Evolutionary conservation across 2,888 invertebrate genomes (phyloP), one percentile per base, ranked within the genome.

Genomic region (Lepidocyrtinus sp.): DNA sequence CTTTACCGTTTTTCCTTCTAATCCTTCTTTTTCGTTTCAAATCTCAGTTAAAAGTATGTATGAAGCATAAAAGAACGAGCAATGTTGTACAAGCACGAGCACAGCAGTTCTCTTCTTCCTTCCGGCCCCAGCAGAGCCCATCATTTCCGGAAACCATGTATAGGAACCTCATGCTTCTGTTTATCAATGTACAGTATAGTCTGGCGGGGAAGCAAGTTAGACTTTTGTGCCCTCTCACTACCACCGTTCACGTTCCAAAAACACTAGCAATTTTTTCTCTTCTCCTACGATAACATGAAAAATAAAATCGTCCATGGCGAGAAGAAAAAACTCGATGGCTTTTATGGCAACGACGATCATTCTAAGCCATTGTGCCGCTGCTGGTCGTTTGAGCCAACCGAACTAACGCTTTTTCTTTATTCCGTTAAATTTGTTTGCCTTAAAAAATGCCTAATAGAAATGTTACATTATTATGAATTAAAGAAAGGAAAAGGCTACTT

Each of bases 61-160:
- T 36, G 5, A 64, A 73, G 69, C 50, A 67, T 15, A 25, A 17
- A 25, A 61, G 50, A 63, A 65, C 45, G 36, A 71, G 65, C 59
- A 64, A 26, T 24, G 50, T 50, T 46, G 70, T 69, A 69, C 26
- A 69, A 26, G 22, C 69, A 73, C 19, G n/a, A 78, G 25, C 71
- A 45, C 69, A 73, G 79, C 68, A 72, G 73, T 65, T 72, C 50
- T 67, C 68, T 70, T 74, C 79, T 79, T 79, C 79, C 79, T 79
- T 79, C 79, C 79, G 79, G 79, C 79, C 72, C 74, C 79, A 70
- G 70, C 79, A 79, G 74, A 74, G 69, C 79, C 79, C 70, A 79
- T 73, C 79, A 74, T 79, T 79, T 79, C 79, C 79, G 79, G 79
- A 73, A 79, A 74, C 79, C 74, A 79, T 79, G n/a, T n/a, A 79